These are phyloP conservation scores for Chamaetylas fuelleborni DNA, from an alignment of 2,113 vertebrate species.

Conservation along the genomic window DNA sequence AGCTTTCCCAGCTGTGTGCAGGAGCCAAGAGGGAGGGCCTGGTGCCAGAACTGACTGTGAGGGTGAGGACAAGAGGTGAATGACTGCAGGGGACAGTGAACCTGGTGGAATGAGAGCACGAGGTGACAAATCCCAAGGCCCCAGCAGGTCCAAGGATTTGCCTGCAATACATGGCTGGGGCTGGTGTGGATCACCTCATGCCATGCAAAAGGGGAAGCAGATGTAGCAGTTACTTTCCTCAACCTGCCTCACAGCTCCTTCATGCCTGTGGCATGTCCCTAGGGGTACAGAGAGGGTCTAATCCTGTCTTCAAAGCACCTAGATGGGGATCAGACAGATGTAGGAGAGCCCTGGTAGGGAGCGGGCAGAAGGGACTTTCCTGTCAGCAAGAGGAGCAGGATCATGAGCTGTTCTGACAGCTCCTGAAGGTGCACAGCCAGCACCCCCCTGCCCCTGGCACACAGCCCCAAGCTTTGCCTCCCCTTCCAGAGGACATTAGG, in stretches of 20 bases:
- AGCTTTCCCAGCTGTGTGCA: background rate
- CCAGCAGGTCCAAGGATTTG: background rate
- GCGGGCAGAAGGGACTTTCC: background rate
- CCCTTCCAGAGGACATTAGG: constrained; percentile 49
- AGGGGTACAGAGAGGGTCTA: background rate
- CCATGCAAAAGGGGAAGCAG: background rate
- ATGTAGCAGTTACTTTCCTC: background rate
- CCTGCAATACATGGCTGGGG: fast-evolving
- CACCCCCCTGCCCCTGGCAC: background rate
- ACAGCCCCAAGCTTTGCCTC: constrained; percentile 9
- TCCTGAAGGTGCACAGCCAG: background rate
- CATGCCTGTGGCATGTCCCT: background rate
- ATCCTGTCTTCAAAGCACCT: background rate
- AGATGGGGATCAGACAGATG: background rate
- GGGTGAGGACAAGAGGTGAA: background rate
- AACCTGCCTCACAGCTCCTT: background rate
- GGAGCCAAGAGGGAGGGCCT: background rate
- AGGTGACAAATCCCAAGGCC: background rate
- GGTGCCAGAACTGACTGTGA: background rate
- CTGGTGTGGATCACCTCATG: fast-evolving
- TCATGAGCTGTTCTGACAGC: background rate
- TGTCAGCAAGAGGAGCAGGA: background rate
- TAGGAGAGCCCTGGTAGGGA: background rate
- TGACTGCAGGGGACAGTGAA: background rate
- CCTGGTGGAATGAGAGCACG: background rate